Percentiles rank a stretch among this genome's conserved stretches.
These are phyloP conservation scores for Volucella inanis DNA, from an alignment of 2,888 invertebrate genomes.

Conservation along the genomic window DNA sequence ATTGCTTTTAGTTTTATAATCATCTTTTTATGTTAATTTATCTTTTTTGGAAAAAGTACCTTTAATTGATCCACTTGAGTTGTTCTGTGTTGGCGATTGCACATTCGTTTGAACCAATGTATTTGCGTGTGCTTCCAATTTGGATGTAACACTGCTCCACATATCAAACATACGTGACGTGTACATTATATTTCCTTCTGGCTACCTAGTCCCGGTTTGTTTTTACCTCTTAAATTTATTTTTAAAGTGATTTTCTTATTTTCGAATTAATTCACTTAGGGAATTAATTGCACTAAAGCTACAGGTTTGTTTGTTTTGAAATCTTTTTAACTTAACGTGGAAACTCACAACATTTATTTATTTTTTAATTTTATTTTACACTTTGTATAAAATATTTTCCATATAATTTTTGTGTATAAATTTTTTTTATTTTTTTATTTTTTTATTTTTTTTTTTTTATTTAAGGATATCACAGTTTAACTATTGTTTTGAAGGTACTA, in stretches of 20 bases:
- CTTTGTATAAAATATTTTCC: conserved; percentile 68
- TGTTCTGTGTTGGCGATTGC: conserved; percentile 83
- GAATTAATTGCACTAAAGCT: conserved; percentile 52
- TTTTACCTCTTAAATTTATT: conserved; percentile 15
- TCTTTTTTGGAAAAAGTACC: conserved; percentile 77
- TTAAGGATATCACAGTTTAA: conserved; percentile 70
- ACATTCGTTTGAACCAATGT: conserved; percentile 83
- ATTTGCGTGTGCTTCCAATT: conserved; percentile 83
- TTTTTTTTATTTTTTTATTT: conserved; percentile 36
- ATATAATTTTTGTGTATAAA: conserved; percentile 50
- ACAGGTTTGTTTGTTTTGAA: conserved; percentile 38
- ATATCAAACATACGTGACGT: conserved; percentile 84
- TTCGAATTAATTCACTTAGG: conserved; percentile 53
- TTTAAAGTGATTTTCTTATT: conserved; percentile 24
- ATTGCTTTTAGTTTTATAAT: too few species aligned
- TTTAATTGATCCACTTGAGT: conserved; percentile 84
- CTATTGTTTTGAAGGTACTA: conserved; percentile 72
- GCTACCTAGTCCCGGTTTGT: conserved; percentile 36
- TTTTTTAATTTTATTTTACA: conserved; percentile 50
- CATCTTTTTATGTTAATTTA: too few species aligned
- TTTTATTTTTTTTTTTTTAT: conserved; percentile 40
- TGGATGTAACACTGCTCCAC: conserved; percentile 84
- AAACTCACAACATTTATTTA: conserved; percentile 76
- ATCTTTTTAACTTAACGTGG: conserved; percentile 48
- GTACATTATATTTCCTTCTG: conserved; percentile 82